Conservation (phyloP, 2,888 invertebrate species). For the Drosophila lutescens region DNA sequence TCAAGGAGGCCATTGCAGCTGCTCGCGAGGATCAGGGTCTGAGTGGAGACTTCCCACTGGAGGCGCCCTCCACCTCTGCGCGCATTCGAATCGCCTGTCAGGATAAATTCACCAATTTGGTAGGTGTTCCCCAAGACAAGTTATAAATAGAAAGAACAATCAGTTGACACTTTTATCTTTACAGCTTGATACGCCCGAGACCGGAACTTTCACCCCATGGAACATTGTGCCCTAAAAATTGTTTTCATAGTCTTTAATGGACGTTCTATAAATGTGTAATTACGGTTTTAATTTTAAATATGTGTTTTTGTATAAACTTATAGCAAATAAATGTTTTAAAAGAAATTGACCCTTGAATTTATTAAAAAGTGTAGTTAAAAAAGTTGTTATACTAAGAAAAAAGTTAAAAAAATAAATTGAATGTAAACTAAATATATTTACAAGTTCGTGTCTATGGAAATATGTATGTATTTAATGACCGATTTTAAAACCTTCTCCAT, state of each 20-base stretch:
- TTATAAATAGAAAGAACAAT: not conserved
- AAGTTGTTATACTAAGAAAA: too few relatives aligned
- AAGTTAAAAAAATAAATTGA: too few relatives aligned
- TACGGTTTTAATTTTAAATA: not conserved
- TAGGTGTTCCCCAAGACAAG: constrained; percentile 80
- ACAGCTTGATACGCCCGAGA: constrained; percentile 86
- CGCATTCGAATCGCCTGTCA: constrained; percentile 95
- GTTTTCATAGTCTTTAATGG: too few relatives aligned
- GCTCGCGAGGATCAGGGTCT: constrained; percentile 90
- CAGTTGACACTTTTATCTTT: constrained; percentile 58
- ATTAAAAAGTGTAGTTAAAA: too few relatives aligned
- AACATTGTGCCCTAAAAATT: constrained; percentile 86
- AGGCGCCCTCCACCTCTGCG: constrained; percentile 95
- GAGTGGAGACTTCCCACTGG: constrained; percentile 86
- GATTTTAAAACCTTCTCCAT: too few relatives aligned
- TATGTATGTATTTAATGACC: too few relatives aligned
- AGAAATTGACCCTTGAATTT: too few relatives aligned
- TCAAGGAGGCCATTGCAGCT: constrained; percentile 93
- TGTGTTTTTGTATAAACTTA: not conserved
- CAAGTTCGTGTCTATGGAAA: too few relatives aligned
- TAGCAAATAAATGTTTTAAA: not conserved
- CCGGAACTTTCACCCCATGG: constrained; percentile 87
- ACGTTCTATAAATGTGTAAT: not conserved
- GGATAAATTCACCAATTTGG: constrained; percentile 92
- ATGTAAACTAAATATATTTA: too few relatives aligned